These are phyloP conservation scores for Drosophila paramelanica DNA, from an alignment of 2,888 invertebrate genomes.

Conservation along the genomic window DNA sequence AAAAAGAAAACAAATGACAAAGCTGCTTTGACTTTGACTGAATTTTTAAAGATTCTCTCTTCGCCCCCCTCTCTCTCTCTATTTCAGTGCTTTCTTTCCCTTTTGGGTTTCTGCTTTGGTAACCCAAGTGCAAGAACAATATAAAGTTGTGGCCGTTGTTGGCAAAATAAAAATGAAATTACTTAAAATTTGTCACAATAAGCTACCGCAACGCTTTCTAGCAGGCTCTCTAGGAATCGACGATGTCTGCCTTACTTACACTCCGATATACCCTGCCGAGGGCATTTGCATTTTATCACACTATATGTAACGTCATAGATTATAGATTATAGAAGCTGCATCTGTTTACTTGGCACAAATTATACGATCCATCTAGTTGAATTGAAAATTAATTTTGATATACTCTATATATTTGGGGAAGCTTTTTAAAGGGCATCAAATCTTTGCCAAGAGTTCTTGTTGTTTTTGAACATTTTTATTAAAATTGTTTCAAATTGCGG, in stretches of 20 bases:
- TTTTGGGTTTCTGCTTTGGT: constrained; percentile 29
- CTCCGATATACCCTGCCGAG: constrained; percentile 9
- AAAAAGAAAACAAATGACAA: constrained; percentile 53
- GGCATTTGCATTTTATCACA: neutral
- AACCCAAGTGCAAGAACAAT: constrained; percentile 60
- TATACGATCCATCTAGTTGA: no score
- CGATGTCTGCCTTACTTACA: constrained; percentile 3
- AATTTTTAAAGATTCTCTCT: constrained; percentile 30
- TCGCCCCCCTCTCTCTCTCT: constrained; percentile 4
- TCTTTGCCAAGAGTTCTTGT: neutral
- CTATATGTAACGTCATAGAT: neutral
- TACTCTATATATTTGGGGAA: neutral
- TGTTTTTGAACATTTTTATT: constrained; percentile 66
- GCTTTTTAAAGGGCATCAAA: constrained; percentile 9
- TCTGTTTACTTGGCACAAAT: neutral
- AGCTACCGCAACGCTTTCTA: constrained; percentile 51
- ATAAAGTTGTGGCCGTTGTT: constrained; percentile 62
- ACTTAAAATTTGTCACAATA: constrained; percentile 82
- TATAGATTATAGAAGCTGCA: neutral
- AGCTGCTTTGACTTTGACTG: constrained; percentile 64
- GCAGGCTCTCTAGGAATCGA: constrained; percentile 26
- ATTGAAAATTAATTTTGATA: neutral
- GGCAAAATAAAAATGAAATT: constrained; percentile 78
- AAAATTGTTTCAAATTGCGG: constrained; percentile 81
- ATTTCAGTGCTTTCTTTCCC: constrained; percentile 16